Evolutionary conservation across 2,797 vertebrate genomes (phyloP).

Genomic region (Micromesistius poutassou): DNA sequence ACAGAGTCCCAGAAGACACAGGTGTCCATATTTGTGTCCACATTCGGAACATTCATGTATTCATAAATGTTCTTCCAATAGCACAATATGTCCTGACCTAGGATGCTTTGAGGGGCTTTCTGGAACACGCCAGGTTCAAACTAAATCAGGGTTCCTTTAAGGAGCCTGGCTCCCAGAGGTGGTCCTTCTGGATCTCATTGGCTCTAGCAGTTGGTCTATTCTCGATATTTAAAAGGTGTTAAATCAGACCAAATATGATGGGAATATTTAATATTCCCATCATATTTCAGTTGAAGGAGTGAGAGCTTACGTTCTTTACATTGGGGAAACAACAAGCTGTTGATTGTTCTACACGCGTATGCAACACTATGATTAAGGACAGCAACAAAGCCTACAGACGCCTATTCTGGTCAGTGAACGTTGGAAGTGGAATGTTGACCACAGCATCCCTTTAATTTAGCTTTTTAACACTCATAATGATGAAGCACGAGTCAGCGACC

Average conservation of each 20-base stretch:
- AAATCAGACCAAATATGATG: neutral
- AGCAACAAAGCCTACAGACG: neutral
- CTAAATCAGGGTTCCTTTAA: slow-evolving; percentile 33
- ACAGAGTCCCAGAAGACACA: neutral
- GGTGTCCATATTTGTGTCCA: slow-evolving; percentile 9
- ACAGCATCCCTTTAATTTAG: neutral
- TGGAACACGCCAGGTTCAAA: neutral
- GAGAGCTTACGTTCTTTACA: neutral
- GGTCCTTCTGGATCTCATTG: slow-evolving; percentile 37
- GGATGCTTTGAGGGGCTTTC: slow-evolving; percentile 12
- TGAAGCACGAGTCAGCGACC: neutral
- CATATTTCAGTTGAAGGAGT: neutral
- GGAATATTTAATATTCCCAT: neutral
- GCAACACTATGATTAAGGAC: slow-evolving; percentile 1
- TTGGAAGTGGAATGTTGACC: neutral
- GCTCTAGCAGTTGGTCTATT: slow-evolving; percentile 26
- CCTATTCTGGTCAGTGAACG: neutral
- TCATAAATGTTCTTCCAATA: slow-evolving; percentile 15
- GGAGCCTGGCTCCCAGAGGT: slow-evolving; percentile 66
- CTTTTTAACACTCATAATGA: neutral
- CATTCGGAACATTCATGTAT: slow-evolving; percentile 15
- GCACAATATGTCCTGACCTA: slow-evolving; percentile 28
- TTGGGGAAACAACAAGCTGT: neutral
- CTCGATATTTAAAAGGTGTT: slow-evolving; percentile 20
- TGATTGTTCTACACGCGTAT: neutral